phyloP scores from a whole-genome alignment of 2,113 vertebrate species.

The Oncorhynchus masou region DNA sequence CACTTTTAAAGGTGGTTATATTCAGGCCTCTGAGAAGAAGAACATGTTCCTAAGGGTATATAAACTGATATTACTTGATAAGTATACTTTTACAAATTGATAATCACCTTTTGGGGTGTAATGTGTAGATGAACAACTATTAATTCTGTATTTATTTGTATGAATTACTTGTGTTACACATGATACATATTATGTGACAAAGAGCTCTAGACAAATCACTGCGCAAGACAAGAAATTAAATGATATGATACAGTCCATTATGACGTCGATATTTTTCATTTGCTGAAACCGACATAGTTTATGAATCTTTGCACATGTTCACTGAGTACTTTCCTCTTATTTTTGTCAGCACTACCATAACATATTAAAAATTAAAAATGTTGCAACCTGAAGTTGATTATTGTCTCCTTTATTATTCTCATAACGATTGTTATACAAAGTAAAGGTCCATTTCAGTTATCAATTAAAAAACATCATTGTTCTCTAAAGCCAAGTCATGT shows the following conservation, averaged over 20 bases:
- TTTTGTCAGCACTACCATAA: constrained; percentile 57
- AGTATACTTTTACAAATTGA: constrained; percentile 55
- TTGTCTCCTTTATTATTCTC: constrained; percentile 15
- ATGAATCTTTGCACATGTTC: constrained; percentile 52
- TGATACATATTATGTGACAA: constrained; percentile 28
- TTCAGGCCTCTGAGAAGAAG: constrained; percentile 57
- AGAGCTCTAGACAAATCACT: constrained; percentile 56
- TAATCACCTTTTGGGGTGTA: constrained; percentile 35
- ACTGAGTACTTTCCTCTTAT: constrained; percentile 58
- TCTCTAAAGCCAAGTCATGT: neutral
- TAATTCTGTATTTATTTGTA: constrained; percentile 17
- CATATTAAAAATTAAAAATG: constrained; percentile 48
- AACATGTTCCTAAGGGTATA: constrained; percentile 45
- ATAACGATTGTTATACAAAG: neutral
- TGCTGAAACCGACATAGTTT: constrained; percentile 50
- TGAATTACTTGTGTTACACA: constrained; percentile 54
- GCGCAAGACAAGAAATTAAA: constrained; percentile 44
- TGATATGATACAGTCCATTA: constrained; percentile 23
- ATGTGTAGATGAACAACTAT: constrained; percentile 45
- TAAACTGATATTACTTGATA: constrained; percentile 45
- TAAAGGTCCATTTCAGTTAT: neutral
- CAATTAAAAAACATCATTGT: too few relatives aligned
- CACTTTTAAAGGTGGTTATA: constrained; percentile 75
- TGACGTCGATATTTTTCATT: constrained; percentile 39
- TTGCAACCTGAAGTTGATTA: constrained; percentile 13